phyloP scores from a whole-genome alignment of 1,140 invertebrate genomes.

The Bacillus rossius region DNA sequence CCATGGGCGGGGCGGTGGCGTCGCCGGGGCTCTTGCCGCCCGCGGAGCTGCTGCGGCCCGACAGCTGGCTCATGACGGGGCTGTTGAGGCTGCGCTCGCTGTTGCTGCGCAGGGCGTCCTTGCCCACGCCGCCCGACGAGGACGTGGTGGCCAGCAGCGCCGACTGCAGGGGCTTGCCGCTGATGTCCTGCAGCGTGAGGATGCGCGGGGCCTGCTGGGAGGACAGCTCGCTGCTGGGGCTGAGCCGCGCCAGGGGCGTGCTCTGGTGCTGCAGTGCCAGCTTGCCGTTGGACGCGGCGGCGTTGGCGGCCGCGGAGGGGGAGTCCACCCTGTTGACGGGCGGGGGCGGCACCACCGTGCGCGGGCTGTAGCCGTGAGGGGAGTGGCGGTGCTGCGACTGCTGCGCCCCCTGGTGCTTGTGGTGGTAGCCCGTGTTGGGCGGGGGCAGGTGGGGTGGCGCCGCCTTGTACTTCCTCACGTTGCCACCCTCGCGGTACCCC shows the following conservation, averaged over 20 bases:
- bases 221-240: slow-evolving; percentile 87
- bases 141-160: slow-evolving; percentile 83
- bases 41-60: slow-evolving; percentile 72
- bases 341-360: slow-evolving; percentile 55
- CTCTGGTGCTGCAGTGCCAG: slow-evolving; percentile 58
- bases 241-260: slow-evolving; percentile 81
- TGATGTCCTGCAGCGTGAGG: slow-evolving; percentile 87
- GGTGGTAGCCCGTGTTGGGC: slow-evolving; percentile 51
- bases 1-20: slow-evolving; percentile 49
- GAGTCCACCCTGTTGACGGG: slow-evolving; percentile 42
- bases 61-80: slow-evolving; percentile 84
- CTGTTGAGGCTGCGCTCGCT: slow-evolving; percentile 86
- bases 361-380: slow-evolving; percentile 49
- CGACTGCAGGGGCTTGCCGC: slow-evolving; percentile 84
- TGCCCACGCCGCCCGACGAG: slow-evolving; percentile 68
- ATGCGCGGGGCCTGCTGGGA: slow-evolving; percentile 82
- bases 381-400: slow-evolving; percentile 66
- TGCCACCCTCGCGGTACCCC: slow-evolving; percentile 71
- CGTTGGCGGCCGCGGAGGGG: slow-evolving; percentile 4
- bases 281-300: slow-evolving; percentile 50
- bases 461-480: slow-evolving; percentile 80
- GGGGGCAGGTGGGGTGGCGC: slow-evolving; percentile 60
- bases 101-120: slow-evolving; percentile 77
- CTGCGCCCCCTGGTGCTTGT: slow-evolving; percentile 60
- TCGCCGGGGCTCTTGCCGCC: slow-evolving; percentile 55